Evolutionary conservation across 1,140 invertebrate species (phyloP).

Genomic region (Musca domestica): DNA sequence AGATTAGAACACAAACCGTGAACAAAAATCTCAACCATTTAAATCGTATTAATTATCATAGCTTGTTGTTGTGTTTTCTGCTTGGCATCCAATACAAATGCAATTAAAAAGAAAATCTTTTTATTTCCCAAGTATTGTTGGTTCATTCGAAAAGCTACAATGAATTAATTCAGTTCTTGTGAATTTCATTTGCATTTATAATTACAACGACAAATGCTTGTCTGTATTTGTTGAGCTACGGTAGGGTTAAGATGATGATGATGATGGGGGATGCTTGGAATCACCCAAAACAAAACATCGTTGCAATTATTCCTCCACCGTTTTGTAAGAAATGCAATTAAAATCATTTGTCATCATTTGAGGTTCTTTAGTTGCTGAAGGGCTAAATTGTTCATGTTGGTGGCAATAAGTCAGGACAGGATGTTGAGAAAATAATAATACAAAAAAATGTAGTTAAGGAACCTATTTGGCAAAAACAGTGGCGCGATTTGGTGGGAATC

Average conservation of each 20-base stretch:
- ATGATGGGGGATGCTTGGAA: too few relatives aligned
- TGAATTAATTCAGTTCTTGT: conserved; percentile 4
- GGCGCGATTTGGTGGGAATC: too few relatives aligned
- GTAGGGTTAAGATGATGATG: background rate
- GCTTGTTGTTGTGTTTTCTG: too few relatives aligned
- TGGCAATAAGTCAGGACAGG: conserved; percentile 1
- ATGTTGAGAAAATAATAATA: background rate
- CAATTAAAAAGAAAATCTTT: too few relatives aligned
- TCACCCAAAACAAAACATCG: background rate
- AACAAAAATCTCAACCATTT: too few relatives aligned
- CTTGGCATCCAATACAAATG: too few relatives aligned
- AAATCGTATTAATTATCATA: too few relatives aligned
- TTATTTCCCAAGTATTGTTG: background rate
- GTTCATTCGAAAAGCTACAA: background rate
- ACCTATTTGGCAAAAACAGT: too few relatives aligned
- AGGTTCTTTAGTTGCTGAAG: background rate
- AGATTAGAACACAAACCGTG: too few relatives aligned
- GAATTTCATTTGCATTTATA: conserved; percentile 21
- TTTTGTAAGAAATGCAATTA: conserved; percentile 18
- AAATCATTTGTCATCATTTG: conserved; percentile 19
- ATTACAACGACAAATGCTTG: background rate
- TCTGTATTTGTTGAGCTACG: background rate
- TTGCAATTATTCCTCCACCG: background rate
- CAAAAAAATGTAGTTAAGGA: too few relatives aligned
- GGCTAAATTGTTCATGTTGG: background rate